These are phyloP conservation scores for Diachasma alloeum DNA, from an alignment of 1,140 invertebrate species.

Conservation along the genomic window DNA sequence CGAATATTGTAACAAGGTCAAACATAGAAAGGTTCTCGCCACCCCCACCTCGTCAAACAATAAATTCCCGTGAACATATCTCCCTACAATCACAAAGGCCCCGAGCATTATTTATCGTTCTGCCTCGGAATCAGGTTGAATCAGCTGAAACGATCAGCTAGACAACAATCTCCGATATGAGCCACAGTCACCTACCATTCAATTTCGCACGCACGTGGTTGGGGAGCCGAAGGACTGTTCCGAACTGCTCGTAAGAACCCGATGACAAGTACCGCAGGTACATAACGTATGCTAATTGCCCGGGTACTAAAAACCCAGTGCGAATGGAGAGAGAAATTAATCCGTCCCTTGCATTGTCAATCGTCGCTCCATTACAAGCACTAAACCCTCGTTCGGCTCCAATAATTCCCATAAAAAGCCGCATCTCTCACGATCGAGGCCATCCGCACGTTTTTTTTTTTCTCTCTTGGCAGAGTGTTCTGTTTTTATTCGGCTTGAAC, in stretches of 20 bases:
- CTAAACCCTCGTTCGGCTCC: conserved; percentile 3
- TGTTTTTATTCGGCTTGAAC: not conserved
- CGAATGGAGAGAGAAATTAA: not conserved
- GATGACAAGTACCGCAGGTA: not conserved
- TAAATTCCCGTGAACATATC: conserved; percentile 10
- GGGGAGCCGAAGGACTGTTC: not conserved
- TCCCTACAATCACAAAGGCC: not conserved
- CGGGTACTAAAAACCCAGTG: not conserved
- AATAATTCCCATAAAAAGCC: not conserved
- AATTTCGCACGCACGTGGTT: not conserved
- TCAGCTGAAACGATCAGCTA: not conserved
- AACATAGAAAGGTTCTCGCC: not conserved
- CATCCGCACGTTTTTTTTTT: not conserved
- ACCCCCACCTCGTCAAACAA: not conserved
- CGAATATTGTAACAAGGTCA: not conserved
- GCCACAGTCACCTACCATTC: not conserved
- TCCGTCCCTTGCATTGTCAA: conserved; percentile 15
- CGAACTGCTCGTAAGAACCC: not conserved
- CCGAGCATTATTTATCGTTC: not conserved
- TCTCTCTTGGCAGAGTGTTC: not conserved
- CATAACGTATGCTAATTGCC: not conserved
- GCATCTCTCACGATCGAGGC: not conserved
- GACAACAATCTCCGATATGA: conserved; percentile 4
- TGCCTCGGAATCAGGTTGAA: not conserved
- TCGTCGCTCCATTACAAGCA: conserved; percentile 17